Percentiles rank a stretch among this genome's conserved stretches.
Evolutionary conservation across 92 coral and sea anemone species (phyloP).

Genomic region (Pocillopora grandis): DNA sequence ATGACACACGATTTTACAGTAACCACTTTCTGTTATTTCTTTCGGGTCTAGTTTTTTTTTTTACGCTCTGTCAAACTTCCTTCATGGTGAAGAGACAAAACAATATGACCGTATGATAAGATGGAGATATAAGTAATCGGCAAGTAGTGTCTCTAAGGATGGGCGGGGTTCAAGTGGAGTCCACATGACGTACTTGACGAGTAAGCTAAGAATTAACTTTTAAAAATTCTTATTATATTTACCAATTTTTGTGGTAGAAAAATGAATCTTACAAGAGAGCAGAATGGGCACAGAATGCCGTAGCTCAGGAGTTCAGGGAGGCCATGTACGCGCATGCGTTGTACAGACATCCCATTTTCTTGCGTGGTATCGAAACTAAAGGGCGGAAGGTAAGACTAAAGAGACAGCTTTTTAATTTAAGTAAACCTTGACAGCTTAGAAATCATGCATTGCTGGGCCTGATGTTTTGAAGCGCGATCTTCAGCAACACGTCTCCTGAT

Average conservation of each 20-base stretch:
- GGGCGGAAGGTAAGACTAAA: slow-evolving; percentile 79
- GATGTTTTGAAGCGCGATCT: background rate
- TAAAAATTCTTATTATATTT: background rate
- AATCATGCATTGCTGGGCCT: background rate
- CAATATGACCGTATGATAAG: no score
- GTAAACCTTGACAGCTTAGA: no score
- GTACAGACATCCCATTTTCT: slow-evolving; percentile 86
- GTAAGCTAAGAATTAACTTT: background rate
- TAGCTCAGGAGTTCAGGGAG: slow-evolving; percentile 97
- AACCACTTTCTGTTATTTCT: no score
- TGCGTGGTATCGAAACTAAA: slow-evolving; percentile 70
- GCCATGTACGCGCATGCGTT: slow-evolving; percentile 98
- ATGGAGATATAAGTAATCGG: no score
- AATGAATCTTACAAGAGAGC: slow-evolving; percentile 84
- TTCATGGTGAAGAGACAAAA: no score
- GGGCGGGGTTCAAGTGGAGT: no score
- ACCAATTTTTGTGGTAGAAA: slow-evolving; percentile 58
- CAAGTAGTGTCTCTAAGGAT: no score
- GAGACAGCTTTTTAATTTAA: background rate
- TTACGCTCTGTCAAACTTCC: no score
- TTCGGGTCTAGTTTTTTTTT: no score
- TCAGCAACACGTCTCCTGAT: no score
- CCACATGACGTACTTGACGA: background rate
- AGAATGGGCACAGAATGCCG: slow-evolving; percentile 89
- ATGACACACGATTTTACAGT: background rate